phyloP scores from a whole-genome alignment of 23 tunicate genomes.

The Styela plicata region DNA sequence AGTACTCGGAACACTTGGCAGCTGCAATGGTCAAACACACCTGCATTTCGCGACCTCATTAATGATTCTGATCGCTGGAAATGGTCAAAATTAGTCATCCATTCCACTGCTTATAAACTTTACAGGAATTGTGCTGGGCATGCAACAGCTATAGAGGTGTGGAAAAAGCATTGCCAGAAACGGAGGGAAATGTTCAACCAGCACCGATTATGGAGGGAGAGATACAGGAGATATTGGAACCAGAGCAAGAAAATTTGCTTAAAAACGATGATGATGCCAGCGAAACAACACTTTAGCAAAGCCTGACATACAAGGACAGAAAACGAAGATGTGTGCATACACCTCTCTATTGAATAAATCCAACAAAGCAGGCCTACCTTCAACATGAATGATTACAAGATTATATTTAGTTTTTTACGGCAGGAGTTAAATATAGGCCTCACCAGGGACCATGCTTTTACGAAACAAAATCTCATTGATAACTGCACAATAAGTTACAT shows the following conservation, averaged over 20 bases:
- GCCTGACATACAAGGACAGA: too few relatives aligned
- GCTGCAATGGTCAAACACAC: background rate
- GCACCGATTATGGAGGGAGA: background rate
- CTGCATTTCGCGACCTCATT: too few relatives aligned
- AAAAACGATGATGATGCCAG: background rate
- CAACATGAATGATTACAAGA: too few relatives aligned
- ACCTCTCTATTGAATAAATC: too few relatives aligned
- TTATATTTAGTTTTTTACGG: too few relatives aligned
- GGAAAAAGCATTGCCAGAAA: background rate
- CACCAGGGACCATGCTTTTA: too few relatives aligned
- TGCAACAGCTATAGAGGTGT: slow-evolving; percentile 9
- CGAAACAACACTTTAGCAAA: background rate
- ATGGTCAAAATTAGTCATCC: background rate
- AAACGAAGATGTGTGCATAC: too few relatives aligned
- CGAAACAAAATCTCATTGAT: too few relatives aligned
- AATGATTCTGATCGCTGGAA: background rate
- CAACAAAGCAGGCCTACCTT: too few relatives aligned
- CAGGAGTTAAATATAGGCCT: too few relatives aligned
- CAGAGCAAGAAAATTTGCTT: background rate
- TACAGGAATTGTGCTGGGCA: slow-evolving; percentile 32
- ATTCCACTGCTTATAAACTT: background rate
- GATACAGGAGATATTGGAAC: background rate
- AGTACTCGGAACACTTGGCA: too few relatives aligned
- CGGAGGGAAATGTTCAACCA: background rate
- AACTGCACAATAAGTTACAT: too few relatives aligned